A percentile compares a stretch with the other conserved stretches of the same genome.
phyloP scores from a whole-genome alignment of 2,888 invertebrate genomes.

The Cyrtodaria siliqua region DNA sequence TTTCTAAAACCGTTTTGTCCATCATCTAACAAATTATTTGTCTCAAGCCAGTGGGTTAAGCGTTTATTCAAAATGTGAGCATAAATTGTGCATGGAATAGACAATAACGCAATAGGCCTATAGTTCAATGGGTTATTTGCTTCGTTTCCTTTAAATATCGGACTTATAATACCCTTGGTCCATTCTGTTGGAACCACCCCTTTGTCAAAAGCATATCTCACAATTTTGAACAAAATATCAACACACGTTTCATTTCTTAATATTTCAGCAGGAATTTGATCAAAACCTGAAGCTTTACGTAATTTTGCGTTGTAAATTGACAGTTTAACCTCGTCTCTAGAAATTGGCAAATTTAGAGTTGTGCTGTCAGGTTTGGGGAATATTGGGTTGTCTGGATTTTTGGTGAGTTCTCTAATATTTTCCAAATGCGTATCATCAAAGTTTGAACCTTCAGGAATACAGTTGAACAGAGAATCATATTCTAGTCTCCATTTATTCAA shows the following conservation, averaged over 20 bases:
- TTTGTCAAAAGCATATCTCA: conserved; percentile 14
- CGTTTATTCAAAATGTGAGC: conserved; percentile 20
- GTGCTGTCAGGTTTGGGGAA: not conserved
- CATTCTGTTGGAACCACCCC: conserved; percentile 13
- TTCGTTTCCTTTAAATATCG: conserved; percentile 13
- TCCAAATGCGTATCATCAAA: conserved; percentile 5
- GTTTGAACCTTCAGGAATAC: not conserved
- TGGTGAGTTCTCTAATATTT: not conserved
- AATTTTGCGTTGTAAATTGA: not conserved
- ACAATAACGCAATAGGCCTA: conserved; percentile 22
- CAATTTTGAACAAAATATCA: conserved; percentile 9
- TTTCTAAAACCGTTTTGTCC: conserved; percentile 46
- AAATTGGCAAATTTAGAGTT: conserved; percentile 15
- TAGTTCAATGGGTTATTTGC: conserved; percentile 23
- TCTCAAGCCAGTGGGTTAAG: conserved; percentile 17
- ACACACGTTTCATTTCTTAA: too few relatives aligned
- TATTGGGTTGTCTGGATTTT: not conserved
- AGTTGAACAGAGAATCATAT: conserved; percentile 9
- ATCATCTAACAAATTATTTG: conserved; percentile 23
- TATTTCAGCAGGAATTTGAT: conserved; percentile 14
- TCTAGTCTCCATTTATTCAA: conserved; percentile 14
- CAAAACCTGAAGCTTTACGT: conserved; percentile 15
- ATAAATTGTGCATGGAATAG: conserved; percentile 25
- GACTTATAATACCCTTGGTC: conserved; percentile 15
- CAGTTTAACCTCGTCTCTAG: conserved; percentile 3